A percentile compares a stretch with the other conserved stretches of the same genome.
Evolutionary conservation across 1,140 invertebrate genomes (phyloP).

Genomic region (Cherax destructor): DNA sequence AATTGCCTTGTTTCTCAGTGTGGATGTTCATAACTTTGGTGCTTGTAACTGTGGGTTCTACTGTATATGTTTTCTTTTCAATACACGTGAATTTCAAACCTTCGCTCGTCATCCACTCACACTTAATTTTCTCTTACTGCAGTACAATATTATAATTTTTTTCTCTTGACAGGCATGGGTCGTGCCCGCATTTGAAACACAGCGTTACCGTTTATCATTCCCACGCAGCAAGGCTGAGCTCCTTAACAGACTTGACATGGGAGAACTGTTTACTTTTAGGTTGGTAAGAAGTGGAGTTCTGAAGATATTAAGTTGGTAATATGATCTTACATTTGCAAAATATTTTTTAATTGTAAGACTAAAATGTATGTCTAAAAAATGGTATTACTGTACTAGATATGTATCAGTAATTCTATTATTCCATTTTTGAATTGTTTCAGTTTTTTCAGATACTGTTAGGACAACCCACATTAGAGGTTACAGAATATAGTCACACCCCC

Average conservation of each 20-base stretch:
- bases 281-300: constrained; percentile 72
- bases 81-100: too few species aligned
- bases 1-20: too few species aligned
- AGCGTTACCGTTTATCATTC: constrained; percentile 88
- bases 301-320: neutral
- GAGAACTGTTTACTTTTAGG: constrained; percentile 88
- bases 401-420: too few species aligned
- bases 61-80: neutral
- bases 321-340: neutral
- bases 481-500: too few species aligned
- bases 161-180: constrained; percentile 83
- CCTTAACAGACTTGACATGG: constrained; percentile 84
- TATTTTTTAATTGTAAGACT: neutral
- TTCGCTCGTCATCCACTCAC: too few species aligned
- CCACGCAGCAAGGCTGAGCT: constrained; percentile 88
- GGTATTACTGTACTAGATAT: neutral
- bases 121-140: too few species aligned
- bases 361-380: too few species aligned
- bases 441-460: too few species aligned
- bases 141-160: neutral
- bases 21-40: too few species aligned
- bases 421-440: too few species aligned
- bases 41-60: too few species aligned
- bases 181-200: constrained; percentile 94
- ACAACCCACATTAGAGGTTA: too few species aligned